Percentiles rank a stretch among this genome's conserved stretches.
These are phyloP conservation scores for Stegodyphus dumicola DNA, from an alignment of 1,140 invertebrate species.

Conservation along the genomic window DNA sequence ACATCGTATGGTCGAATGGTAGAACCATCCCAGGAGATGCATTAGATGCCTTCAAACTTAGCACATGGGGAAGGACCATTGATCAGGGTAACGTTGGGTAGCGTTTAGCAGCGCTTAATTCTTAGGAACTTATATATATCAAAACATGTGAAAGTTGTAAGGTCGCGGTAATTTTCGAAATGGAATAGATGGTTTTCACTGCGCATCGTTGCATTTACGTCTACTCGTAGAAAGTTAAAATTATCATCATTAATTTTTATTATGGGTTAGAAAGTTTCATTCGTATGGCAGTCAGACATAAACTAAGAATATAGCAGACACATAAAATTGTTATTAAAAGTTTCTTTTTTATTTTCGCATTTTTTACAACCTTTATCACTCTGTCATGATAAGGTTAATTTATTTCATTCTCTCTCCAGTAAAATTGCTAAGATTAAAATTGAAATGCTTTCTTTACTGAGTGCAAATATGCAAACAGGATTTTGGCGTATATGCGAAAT, in stretches of 20 bases:
- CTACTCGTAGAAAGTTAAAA: constrained; percentile 40
- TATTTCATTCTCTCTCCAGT: no score
- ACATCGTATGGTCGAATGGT: constrained; percentile 5
- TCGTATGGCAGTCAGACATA: no score
- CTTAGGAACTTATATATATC: constrained; percentile 16
- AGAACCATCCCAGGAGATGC: constrained; percentile 26
- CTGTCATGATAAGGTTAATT: no score
- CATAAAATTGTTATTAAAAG: no score
- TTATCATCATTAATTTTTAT: constrained; percentile 57
- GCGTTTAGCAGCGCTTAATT: constrained; percentile 21
- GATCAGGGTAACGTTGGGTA: constrained; percentile 23
- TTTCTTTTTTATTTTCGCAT: no score
- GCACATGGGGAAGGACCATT: constrained; percentile 13
- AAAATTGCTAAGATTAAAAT: no score
- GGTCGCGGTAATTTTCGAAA: constrained; percentile 39
- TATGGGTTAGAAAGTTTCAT: constrained; percentile 3
- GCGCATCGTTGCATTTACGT: constrained; percentile 23
- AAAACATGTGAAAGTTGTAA: constrained; percentile 38
- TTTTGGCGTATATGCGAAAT: no score
- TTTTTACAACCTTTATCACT: no score
- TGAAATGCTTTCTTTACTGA: no score
- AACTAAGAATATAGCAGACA: no score
- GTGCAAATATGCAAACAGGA: no score
- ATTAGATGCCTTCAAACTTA: constrained; percentile 40
- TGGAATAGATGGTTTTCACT: constrained; percentile 48